Evolutionary conservation across 2,113 vertebrate species (phyloP).

Genomic region (Neodon shergylaensis): DNA sequence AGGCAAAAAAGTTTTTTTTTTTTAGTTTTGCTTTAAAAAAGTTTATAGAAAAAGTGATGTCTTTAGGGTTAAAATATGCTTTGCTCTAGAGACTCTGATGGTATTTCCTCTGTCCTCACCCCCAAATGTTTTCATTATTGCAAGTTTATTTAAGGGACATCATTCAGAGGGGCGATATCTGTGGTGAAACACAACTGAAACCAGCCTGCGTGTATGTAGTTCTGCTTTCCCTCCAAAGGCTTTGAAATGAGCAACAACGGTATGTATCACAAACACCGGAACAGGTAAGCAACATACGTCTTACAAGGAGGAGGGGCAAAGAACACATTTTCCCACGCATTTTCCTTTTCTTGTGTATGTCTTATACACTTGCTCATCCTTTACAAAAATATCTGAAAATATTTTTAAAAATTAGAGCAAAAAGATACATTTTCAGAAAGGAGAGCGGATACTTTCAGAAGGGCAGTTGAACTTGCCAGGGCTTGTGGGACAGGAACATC

Average conservation of each 20-base stretch:
- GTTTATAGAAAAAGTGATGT: constrained; percentile 36
- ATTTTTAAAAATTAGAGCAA: background rate
- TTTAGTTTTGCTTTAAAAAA: constrained; percentile 45
- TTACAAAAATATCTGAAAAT: background rate
- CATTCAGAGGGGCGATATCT: accelerated
- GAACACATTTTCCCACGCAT: accelerated
- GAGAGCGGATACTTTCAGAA: accelerated
- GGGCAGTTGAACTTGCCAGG: accelerated
- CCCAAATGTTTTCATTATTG: background rate
- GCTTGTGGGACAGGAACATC: accelerated
- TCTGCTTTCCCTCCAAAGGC: background rate
- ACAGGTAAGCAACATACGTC: accelerated
- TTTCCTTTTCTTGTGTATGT: background rate
- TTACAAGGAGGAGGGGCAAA: background rate
- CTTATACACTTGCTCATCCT: accelerated
- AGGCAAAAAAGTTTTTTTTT: constrained; percentile 10
- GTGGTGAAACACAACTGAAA: background rate
- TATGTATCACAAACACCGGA: accelerated
- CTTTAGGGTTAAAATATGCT: background rate
- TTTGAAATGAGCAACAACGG: background rate
- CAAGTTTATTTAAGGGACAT: background rate
- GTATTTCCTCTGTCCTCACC: background rate
- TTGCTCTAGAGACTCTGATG: background rate
- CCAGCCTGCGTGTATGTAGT: too few relatives aligned
- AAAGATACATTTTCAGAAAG: background rate